Evolutionary conservation across 2,797 vertebrate species (phyloP), one percentile per base, ranked within the genome.

Genomic region (Agapornis canus): DNA sequence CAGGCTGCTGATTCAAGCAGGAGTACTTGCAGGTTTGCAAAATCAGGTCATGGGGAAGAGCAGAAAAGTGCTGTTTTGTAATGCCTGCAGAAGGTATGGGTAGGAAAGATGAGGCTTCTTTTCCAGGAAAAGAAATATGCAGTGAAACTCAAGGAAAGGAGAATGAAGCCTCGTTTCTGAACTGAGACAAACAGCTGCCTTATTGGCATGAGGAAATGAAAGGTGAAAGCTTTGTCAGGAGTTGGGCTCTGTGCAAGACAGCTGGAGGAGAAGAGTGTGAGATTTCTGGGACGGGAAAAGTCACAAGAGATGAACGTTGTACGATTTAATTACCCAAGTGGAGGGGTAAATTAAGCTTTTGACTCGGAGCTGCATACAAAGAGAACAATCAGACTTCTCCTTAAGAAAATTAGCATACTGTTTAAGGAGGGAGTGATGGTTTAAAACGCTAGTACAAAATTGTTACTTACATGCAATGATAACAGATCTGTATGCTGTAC

Each of bases 211-310:
- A 49, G 65, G 51, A 92, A 85, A 89, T 72, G 43, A 56, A 89
- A 92, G 68, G 49, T 48, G 84, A 93, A 92, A 86, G 93, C 94
- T 93, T 87, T 94, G 78, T 96, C 92, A 94, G 80, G 73, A 90
- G 71, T 86, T 90, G 60, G 80, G 71, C 16, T 42, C 51, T 51
- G 45, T 22, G 17, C 85, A 86, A 93, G 94, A 95, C 91, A 90
- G 82, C 91, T 86, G 73, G 69, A 86, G 90, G 86, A 86, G 64
- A 90, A 52, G 72, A 94, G 73, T 90, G 59, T 73, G 86, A 94
- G 82, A 89, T 87, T 88, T 84, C 37, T 57, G 80, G 48, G 49
- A 95, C 78, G 88, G 80, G 79, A 92, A 79, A 60, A 91, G 56
- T 89, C 79, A 83, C 84, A 77, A 72, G 90, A 88, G 78, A 92